Evolutionary conservation across 2,797 vertebrate genomes (phyloP), one percentile per base, ranked within the genome.

Genomic region (Oreonectes daqikongensis): DNA sequence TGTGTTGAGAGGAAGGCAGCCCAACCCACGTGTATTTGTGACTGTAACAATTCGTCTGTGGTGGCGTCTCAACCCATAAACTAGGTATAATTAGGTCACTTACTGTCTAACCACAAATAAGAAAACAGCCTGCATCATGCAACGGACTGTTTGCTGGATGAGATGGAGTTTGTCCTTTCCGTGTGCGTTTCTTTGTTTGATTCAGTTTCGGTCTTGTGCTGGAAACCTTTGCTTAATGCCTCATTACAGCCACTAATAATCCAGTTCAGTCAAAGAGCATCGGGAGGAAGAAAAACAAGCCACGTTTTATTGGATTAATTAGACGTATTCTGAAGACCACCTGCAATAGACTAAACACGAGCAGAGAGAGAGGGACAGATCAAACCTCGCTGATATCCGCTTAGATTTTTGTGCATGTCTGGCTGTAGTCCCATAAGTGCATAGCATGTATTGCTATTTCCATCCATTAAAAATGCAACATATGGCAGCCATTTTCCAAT

Each of bases 171-270:
- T 72, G 77, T 83, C 82, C 80, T 82, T 63, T 77, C 53, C 55
- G 77, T 35, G 72, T 66, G 74, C 52, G 38, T 79, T 78, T 79
- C 68, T 82, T 81, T 77, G 50, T 82, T 77, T 82, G 80, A 81
- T 81, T 85, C 67, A 38, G 88, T 88, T 88, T 78, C 80, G 84
- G 85, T 88, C 87, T 82, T 84, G 86, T 85, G 90, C 88, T 88
- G 84, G 74, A 76, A 90, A 89, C 84, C 81, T 80, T 82, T 78
- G 85, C 89, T 91, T 91, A 91, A 90, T 84, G 89, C 86, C 89
- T 92, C 89, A 91, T 91, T 91, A 90, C 87, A 87, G 87, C 91
- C 91, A 92, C 91, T 89, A 93, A 94, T 93, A 93, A 93, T 90
- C 90, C 84, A 87, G 88, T 88, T 90, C 88, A 89, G 94, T 93